Evolutionary conservation across 2,888 invertebrate genomes (phyloP), one percentile per base, ranked within the genome.

Genomic region (Drosophila emarginata): DNA sequence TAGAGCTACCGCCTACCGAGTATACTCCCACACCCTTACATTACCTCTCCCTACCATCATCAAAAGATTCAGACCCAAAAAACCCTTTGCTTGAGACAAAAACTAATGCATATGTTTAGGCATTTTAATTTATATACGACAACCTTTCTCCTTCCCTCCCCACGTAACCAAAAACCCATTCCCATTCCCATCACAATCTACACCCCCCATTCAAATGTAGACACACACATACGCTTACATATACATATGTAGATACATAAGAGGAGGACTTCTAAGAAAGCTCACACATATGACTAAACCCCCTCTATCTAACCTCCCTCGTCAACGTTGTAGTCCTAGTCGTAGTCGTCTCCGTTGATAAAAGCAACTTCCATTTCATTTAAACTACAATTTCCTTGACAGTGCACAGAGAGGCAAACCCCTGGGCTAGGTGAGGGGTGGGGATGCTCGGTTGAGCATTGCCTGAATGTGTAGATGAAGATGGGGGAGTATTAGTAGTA

Each of bases 41-140:
- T 65, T 51, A 15, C 23, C 51, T 18, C 18, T 15, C 12, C 21
- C 4, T 18, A 14, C 21, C 21, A 21, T 45, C 45, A 21, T 32
- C 32, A 32, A 32, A 45, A 45, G 45, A 45, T 7, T 14, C 45
- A 45, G 18, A 45, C 45, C 45, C 45, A 45, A 45, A 45, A 45
- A 57, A 57, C 39, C 57, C 57, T 39, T 36, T 57, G 18, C 14
- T 15, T 18, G 84, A 84, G 84, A 88, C 85, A 89, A 84, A 89
- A 89, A 89, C 89, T 87, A 88, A 88, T 87, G 89, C 86, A 86
- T 89, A 86, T 89, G 86, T 89, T 89, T 89, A 86, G 86, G 86
- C 89, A 88, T 86, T 86, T 86, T 86, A 86, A 86, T 86, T 86
- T 89, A 89, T 89, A 86, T 88, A 87, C 81, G 80, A 86, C 88